phyloP scores from a whole-genome alignment of 2,797 vertebrate genomes.

The Bryconaethiops microstoma region DNA sequence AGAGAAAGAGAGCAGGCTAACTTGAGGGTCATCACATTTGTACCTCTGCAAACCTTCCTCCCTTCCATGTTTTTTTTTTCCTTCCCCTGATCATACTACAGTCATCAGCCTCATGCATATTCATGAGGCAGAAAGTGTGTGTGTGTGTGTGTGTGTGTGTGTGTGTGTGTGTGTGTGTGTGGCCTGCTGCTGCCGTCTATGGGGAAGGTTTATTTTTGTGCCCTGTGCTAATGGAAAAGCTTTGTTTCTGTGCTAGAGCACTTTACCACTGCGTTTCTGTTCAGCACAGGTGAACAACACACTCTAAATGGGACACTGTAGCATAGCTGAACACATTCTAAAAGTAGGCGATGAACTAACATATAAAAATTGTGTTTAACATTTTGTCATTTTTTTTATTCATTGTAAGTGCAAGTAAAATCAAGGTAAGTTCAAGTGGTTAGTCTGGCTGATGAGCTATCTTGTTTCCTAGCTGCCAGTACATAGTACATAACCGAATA shows the following conservation, averaged over 20 bases:
- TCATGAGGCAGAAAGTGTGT: conserved; percentile 33
- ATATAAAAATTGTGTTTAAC: too few species aligned
- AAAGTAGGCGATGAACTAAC: too few species aligned
- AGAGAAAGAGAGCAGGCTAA: background rate
- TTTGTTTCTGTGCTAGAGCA: conserved; percentile 32
- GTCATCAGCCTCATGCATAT: conserved; percentile 47
- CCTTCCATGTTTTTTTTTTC: background rate
- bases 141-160: background rate
- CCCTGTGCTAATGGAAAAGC: conserved; percentile 35
- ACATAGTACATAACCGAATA: too few species aligned
- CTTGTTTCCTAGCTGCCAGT: too few species aligned
- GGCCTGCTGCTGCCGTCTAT: conserved; percentile 1
- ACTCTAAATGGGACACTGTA: background rate
- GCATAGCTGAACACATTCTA: background rate
- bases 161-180: background rate
- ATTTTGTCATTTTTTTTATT: too few species aligned
- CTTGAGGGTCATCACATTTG: conserved; percentile 5
- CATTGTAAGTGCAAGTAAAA: too few species aligned
- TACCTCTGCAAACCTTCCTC: background rate
- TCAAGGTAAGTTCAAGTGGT: too few species aligned
- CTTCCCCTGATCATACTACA: conserved; percentile 14
- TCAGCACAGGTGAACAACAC: conserved; percentile 11
- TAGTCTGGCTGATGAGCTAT: too few species aligned
- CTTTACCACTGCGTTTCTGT: conserved; percentile 12
- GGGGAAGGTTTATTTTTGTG: conserved; percentile 47